These are phyloP conservation scores for Siniperca undulata DNA, from an alignment of 2,797 vertebrate genomes.

Conservation along the genomic window DNA sequence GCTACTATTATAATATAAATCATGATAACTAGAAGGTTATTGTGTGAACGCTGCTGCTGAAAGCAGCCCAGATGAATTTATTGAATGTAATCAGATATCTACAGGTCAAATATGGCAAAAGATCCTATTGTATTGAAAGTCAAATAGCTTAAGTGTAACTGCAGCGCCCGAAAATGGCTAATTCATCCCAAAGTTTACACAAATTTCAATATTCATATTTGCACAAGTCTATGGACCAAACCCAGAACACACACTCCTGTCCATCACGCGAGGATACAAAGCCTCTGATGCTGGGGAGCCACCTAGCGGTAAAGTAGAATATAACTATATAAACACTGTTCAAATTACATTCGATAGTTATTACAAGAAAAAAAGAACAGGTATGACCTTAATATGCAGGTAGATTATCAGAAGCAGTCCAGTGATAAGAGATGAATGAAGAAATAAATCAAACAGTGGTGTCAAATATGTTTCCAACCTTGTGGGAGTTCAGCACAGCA, in stretches of 20 bases:
- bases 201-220: background rate
- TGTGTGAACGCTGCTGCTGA: background rate
- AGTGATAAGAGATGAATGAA: background rate
- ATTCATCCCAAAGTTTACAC: background rate
- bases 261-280: too few relatives aligned
- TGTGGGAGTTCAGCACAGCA: background rate
- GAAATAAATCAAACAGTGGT: background rate
- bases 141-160: background rate
- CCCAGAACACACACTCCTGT: background rate
- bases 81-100: background rate
- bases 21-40: background rate
- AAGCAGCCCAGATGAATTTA: background rate
- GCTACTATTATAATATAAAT: background rate
- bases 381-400: background rate
- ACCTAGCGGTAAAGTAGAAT: background rate
- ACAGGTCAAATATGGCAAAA: background rate
- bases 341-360: background rate
- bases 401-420: background rate
- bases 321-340: background rate
- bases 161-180: rapidly evolving
- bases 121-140: background rate
- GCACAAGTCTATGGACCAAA: background rate
- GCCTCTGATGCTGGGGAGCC: background rate
- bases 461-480: too few relatives aligned
- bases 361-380: background rate